Base-by-base conservation (phyloP, 2,113 vertebrate species). In the Aphyosemion australe region DNA sequence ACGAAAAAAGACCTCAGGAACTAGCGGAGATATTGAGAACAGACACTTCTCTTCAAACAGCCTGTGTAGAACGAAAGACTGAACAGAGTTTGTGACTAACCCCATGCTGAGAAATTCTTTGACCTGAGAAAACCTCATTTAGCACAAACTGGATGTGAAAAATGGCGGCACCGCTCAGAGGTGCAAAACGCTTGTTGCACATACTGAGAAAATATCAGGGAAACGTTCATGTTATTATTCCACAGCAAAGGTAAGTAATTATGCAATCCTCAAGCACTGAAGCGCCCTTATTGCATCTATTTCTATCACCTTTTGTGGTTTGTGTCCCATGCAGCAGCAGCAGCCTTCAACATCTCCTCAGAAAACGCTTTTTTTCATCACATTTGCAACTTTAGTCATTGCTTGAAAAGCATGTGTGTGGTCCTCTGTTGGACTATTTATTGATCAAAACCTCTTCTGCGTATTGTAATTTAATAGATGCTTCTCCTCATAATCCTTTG, bases 91-190 rank as follows among this genome's bases (percentile, higher is more conserved):
- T 72, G 46, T 61, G 7, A 37, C 34, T 37, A 37, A 37, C 34
- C 34, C 34, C 34, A 4, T 37, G 34, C 34, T 59, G 39, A 61
- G 50, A 71, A 63, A 69, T 63, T 67, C 34, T 47, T 76, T 62
- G n/a, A 70, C 42, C 45, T 46, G 43, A 53, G 8, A 34, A 43
- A 62, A 43, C 15, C 15, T 65, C 18, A 16, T 54, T 65, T 34
- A 37, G 46, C 37, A n/a, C 26, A 46, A 53, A 34, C 48, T 45
- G 45, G 43, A 41, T 59, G 59, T 59, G 37, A 56, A 71, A 67
- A 12, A 48, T 47, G 42, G 42, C 63, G 77, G 53, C 62, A 46
- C 21, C 16, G 14, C 61, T 61, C 26, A 64, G 6, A 39, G 49
- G 55, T 62, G 14, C 60, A 61, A 19, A 18, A 31, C 49, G 18